A percentile compares a stretch with the other conserved stretches of the same genome.
Conservation (phyloP, 1,140 invertebrate genomes). For the Yoshiicerus persimilis region DNA sequence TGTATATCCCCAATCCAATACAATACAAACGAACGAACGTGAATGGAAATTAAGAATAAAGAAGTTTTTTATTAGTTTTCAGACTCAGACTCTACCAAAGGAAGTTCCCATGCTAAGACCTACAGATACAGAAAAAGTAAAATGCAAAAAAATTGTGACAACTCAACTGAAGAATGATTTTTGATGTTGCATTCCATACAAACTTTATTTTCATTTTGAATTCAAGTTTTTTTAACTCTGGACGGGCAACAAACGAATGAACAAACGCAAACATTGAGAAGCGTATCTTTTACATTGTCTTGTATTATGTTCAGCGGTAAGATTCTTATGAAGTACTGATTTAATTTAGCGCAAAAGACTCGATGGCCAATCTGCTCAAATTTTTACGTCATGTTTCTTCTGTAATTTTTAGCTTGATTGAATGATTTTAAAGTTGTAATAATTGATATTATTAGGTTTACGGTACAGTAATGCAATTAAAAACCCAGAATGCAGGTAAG, state of each 20-base stretch:
- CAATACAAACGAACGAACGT: not conserved
- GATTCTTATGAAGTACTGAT: slow-evolving; percentile 5
- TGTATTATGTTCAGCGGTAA: slow-evolving; percentile 17
- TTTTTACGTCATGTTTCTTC: not conserved
- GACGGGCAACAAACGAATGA: slow-evolving; percentile 34
- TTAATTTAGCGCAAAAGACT: slow-evolving; percentile 13
- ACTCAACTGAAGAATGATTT: slow-evolving; percentile 1
- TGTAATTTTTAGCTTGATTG: not conserved
- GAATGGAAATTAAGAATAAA: not conserved
- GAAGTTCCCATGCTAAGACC: not conserved
- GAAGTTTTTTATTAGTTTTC: not conserved
- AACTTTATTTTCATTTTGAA: slow-evolving; percentile 12
- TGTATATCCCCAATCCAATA: not conserved
- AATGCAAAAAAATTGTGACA: slow-evolving; percentile 15
- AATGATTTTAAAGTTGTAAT: not conserved
- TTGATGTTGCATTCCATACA: slow-evolving; percentile 20
- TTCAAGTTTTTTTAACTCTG: slow-evolving; percentile 11
- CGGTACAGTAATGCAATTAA: slow-evolving; percentile 16
- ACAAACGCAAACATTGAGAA: slow-evolving; percentile 28
- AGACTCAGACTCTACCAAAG: not conserved
- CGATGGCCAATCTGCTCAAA: not conserved
- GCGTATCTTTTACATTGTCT: slow-evolving; percentile 33
- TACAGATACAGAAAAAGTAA: not conserved
- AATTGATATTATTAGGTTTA: not conserved
- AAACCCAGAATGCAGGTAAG: slow-evolving; percentile 7